Conservation (phyloP, 2,113 vertebrate species). For the Eidolon helvum region DNA sequence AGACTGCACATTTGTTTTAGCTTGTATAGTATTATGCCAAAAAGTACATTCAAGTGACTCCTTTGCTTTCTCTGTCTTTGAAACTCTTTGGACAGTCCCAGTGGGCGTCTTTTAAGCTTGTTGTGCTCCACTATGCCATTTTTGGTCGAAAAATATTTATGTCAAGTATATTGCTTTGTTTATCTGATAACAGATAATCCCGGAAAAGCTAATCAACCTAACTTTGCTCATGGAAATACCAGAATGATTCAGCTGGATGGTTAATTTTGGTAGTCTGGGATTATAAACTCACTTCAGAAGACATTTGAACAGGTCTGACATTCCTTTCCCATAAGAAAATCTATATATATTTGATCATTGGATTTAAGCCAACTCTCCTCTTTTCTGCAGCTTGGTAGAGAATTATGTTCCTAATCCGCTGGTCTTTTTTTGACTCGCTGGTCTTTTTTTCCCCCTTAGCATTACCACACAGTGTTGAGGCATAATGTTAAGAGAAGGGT, state of each 20-base stretch:
- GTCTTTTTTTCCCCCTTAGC: neutral
- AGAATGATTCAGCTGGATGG: neutral
- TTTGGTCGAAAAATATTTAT: slow-evolving; percentile 29
- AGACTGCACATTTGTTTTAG: neutral
- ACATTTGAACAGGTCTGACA: slow-evolving; percentile 58
- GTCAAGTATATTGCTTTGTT: slow-evolving; percentile 33
- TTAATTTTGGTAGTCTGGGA: slow-evolving; percentile 20
- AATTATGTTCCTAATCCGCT: slow-evolving; percentile 59
- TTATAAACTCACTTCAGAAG: slow-evolving; percentile 35
- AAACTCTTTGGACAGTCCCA: neutral
- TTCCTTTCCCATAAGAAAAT: slow-evolving; percentile 80
- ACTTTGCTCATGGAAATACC: slow-evolving; percentile 14
- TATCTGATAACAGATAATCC: slow-evolving; percentile 56
- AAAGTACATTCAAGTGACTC: neutral
- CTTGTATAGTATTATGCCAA: neutral
- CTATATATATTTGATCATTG: slow-evolving; percentile 69
- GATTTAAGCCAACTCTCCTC: slow-evolving; percentile 15
- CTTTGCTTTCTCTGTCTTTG: neutral
- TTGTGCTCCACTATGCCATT: neutral
- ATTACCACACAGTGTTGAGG: rapidly evolving
- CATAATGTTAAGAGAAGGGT: slow-evolving; percentile 29
- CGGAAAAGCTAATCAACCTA: slow-evolving; percentile 12
- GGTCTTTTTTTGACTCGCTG: neutral
- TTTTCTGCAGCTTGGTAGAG: slow-evolving; percentile 42
- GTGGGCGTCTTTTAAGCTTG: neutral